Evolutionary conservation across 1,140 invertebrate genomes (phyloP), one percentile per base, ranked within the genome.

Genomic region (Zaprionus camerounensis): DNA sequence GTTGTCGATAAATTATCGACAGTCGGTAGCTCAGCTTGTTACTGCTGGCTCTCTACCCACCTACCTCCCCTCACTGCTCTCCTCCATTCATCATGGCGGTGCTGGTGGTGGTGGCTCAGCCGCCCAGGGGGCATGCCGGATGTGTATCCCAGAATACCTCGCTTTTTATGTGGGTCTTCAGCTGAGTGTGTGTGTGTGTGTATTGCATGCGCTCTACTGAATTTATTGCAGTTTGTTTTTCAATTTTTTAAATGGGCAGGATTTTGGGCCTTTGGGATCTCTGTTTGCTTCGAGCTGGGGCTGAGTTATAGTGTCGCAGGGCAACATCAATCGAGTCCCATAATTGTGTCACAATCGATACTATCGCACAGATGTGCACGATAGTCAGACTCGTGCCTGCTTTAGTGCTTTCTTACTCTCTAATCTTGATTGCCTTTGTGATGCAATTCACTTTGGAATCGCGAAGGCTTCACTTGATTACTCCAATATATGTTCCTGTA

Each of bases 201-300:
- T 17, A 41, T 79, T 68, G 69, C 62, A 73, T 80, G 44, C 34
- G 59, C 77, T 81, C 58, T 72, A 56, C 63, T 69, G 62, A 87
- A 87, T 87, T 87, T 87, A 87, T 87, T 88, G 78, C 83, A 87
- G 84, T 88, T 84, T 88, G 83, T 87, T 87, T 87, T 87, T 88
- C 81, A 87, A 75, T 87, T 81, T 88, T 87, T 83, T 83, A 83
- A 88, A 86, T 87, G 76, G 62, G 69, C 49, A 49, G 49, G 65
- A 82, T 77, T 84, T 61, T 44, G 28, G 61, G 78, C 24, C 28
- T 57, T 26, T 6, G 22, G 26, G 24, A 13, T 53, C 20, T 51
- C 3, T 22, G 11, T 53, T 24, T 31, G 24, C 12, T 15, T 56
- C 26, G 15, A 11, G 31, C 31, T 34, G 64, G 81, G 67, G n/a